Evolutionary conservation across 2,113 vertebrate species (phyloP).

Genomic region (Dolichallabes microphthalmus): DNA sequence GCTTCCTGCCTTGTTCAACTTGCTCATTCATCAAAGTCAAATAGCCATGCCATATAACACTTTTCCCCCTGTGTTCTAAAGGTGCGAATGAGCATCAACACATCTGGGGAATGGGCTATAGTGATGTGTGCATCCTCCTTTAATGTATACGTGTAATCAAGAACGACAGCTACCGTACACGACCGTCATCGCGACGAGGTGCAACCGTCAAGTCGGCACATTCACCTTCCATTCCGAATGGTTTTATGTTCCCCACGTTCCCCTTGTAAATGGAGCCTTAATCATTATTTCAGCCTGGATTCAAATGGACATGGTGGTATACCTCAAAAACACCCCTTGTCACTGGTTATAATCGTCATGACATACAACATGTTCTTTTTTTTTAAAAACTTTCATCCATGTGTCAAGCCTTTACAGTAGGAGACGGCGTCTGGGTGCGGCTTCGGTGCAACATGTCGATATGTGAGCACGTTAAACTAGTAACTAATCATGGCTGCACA

Average conservation of each 20-base stretch:
- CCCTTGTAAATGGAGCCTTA: not conserved
- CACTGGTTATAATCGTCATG: not conserved
- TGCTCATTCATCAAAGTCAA: constrained; percentile 41
- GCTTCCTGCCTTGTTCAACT: constrained; percentile 39
- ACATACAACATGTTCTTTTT: not conserved
- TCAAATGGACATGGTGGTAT: not conserved
- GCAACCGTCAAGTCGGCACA: no score
- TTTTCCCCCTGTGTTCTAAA: constrained; percentile 22
- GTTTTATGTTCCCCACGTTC: not conserved
- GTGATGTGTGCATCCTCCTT: constrained; percentile 2
- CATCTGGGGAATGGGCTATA: not conserved
- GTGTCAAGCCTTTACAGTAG: not conserved
- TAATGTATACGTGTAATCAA: constrained; percentile 12
- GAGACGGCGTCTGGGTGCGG: not conserved
- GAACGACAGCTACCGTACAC: not conserved
- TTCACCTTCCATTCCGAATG: not conserved
- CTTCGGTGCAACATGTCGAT: not conserved
- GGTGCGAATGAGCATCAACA: constrained; percentile 18
- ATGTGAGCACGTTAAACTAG: not conserved
- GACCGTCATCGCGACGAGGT: not conserved
- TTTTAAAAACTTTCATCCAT: not conserved
- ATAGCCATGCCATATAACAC: constrained; percentile 35
- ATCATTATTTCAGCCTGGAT: not conserved
- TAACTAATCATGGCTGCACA: not conserved
- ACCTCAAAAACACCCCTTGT: not conserved